Evolutionary conservation across 2,797 vertebrate genomes (phyloP), one percentile per base, ranked within the genome.

Genomic region (Gymnothorax reevesii): DNA sequence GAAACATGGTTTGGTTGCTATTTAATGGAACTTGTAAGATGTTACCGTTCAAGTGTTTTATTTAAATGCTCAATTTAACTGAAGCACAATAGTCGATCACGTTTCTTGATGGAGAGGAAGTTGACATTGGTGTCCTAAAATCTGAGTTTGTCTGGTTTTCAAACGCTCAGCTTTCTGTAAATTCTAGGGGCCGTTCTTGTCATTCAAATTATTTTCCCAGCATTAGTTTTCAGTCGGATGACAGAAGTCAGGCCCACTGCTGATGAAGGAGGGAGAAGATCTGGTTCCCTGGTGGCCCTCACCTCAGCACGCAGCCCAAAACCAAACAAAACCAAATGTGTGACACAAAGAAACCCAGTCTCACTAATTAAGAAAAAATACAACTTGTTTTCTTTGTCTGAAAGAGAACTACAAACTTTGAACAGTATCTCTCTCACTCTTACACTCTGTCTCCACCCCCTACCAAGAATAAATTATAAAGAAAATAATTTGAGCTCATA

Each of bases 351-450:
- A 7, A 49, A 79, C 17, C 33, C 75, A 22, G 42, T 33, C 75
- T 62, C 33, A 52, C 75, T 79, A 55, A 80, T 80, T 80, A 80
- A 80, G 77, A 55, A 79, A 73, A 79, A 79, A 79, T 79, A 79
- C 33, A 79, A 12, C 75, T 79, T 79, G 42, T 79, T 79, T 79
- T 79, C 42, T 79, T 79, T 79, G 75, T 79, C 20, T 17, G 17
- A 42, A 20, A 79, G 42, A 52, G 75, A 79, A 52, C 75, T 49
- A 79, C 75, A 52, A 20, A 6, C 33, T 79, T 52, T 54, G 42
- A 15, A 8, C 33, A 79, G 12, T n/a, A 79, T 79, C 42, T 49
- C 33, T 33, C 27, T 33, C 8, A 6, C 15, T 75, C n/a, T 59
- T 2, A 59, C 73, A 49, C 73, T 27, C 75, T 79, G 75, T 49